A percentile compares a stretch with the other conserved stretches of the same genome.
Evolutionary conservation across 92 coral and sea anemone genomes (phyloP).

Genomic region (Pocillopora grandis): DNA sequence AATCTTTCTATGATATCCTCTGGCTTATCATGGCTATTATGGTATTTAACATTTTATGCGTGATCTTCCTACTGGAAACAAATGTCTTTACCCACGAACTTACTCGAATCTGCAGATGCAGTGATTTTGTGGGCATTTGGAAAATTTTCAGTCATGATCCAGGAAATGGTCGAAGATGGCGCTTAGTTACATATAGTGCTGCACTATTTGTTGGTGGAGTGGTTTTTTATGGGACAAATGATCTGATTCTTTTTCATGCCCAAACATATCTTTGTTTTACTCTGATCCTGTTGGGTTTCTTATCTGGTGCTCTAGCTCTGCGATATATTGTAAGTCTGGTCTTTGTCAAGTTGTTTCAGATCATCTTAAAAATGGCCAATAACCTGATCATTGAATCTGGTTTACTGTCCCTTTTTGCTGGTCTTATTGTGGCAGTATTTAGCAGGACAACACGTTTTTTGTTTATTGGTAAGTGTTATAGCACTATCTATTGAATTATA

Average conservation of each 20-base stretch:
- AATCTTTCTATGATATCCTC: constrained; percentile 12
- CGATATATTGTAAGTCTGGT: constrained; percentile 38
- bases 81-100: background rate
- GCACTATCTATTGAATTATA: background rate
- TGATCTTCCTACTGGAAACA: constrained; percentile 15
- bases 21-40: constrained; percentile 33
- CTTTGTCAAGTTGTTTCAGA: constrained; percentile 41
- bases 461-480: constrained; percentile 44
- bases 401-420: constrained; percentile 28
- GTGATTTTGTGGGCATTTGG: constrained; percentile 15
- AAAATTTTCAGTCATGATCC: constrained; percentile 30
- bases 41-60: constrained; percentile 10
- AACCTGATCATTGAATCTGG: constrained; percentile 49
- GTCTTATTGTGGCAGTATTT: constrained; percentile 45
- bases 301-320: constrained; percentile 33
- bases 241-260: constrained; percentile 32
- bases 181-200: constrained; percentile 26
- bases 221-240: constrained; percentile 16
- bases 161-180: constrained; percentile 39
- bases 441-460: constrained; percentile 28
- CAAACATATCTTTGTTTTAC: constrained; percentile 39
- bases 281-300: constrained; percentile 9
- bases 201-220: constrained; percentile 22
- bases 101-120: background rate
- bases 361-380: constrained; percentile 24